Evolutionary conservation across 2,888 invertebrate genomes (phyloP).

Genomic region (Isoperla grammatica): DNA sequence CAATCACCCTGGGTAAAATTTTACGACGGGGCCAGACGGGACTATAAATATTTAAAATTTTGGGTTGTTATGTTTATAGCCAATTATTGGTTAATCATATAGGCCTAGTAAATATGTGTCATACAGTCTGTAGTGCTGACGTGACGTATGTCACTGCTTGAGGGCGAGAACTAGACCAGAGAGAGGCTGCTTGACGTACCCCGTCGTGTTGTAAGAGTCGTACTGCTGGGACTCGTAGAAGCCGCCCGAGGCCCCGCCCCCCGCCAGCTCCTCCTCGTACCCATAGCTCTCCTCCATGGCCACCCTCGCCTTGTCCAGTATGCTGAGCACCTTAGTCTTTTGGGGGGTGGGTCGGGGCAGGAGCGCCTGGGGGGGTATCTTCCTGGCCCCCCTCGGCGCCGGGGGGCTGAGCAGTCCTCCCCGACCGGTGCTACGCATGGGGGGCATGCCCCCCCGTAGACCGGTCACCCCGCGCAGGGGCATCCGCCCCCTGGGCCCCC

Average conservation of each 20-base stretch:
- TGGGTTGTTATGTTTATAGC: no score
- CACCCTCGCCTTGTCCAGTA: slow-evolving; percentile 71
- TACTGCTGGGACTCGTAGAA: slow-evolving; percentile 32
- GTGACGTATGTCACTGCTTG: no score
- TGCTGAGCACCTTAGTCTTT: slow-evolving; percentile 78
- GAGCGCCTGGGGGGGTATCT: slow-evolving; percentile 50
- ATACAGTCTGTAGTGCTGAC: no score
- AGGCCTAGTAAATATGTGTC: no score
- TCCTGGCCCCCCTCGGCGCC: slow-evolving; percentile 43
- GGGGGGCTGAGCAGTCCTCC: slow-evolving; percentile 38
- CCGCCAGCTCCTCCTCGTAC: slow-evolving; percentile 27
- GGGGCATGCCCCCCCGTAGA: slow-evolving; percentile 39
- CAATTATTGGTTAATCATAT: no score
- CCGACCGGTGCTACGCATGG: slow-evolving; percentile 35
- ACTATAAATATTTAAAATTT: no score
- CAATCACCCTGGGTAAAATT: no score
- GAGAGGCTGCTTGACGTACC: slow-evolving; percentile 25
- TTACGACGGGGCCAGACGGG: no score
- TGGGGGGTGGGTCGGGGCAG: slow-evolving; percentile 45
- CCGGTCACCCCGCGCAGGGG: slow-evolving; percentile 34
- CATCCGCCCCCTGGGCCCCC: slow-evolving; percentile 22
- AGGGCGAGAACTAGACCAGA: no score
- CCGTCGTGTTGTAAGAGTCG: slow-evolving; percentile 31
- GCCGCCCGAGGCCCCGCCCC: slow-evolving; percentile 21
- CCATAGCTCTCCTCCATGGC: slow-evolving; percentile 65